Base-by-base conservation (phyloP, 2,113 vertebrate species). In the Pogonocichla stellata region DNA sequence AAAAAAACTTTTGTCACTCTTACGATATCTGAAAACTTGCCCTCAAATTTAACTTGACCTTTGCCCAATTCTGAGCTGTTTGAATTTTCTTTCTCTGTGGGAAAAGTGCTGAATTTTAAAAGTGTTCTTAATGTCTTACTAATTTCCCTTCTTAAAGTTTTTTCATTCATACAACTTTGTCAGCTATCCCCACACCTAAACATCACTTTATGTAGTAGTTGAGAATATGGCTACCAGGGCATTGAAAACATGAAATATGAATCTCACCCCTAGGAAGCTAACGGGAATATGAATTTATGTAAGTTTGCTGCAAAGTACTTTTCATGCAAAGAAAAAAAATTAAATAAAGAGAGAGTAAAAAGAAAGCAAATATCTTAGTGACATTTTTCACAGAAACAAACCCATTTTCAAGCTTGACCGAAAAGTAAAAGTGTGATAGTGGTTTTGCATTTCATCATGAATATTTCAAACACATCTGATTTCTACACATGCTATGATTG, bases 401-500 rank as follows among this genome's bases (percentile, higher is more conserved):
- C 51, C 17, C 64, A 80, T 96, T 92, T 96, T 90, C 92, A 88
- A 90, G 67, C 79, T 90, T 96, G 90, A 83, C 92, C 45, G 0
- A 83, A 90, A 90, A 48, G 71, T 80, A 81, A 38, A 93, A 88
- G 34, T 74, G 80, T 81, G 79, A 83, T 90, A 80, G 84, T 89
- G 42, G 43, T 67, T 96, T 78, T 88, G 40, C 45, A 69, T 94
- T 96, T 92, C 56, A 71, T 74, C 75, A 73, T 69, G 88, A 71
- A 87, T 88, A 86, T 95, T 97, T 94, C 77, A 96, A 92, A 93
- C 38, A 48, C 73, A 78, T 80, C 80, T 86, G 62, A 95, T 91
- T 90, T 86, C 84, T 83, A 58, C 89, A 80, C 57, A 53, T 45
- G 51, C 22, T 74, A 64, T 58, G 90, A 73, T 66, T 91, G 47